Percentiles rank a stretch among this genome's conserved stretches.
Conservation (phyloP, 2,888 invertebrate species). For the Tetranychus piercei region DNA sequence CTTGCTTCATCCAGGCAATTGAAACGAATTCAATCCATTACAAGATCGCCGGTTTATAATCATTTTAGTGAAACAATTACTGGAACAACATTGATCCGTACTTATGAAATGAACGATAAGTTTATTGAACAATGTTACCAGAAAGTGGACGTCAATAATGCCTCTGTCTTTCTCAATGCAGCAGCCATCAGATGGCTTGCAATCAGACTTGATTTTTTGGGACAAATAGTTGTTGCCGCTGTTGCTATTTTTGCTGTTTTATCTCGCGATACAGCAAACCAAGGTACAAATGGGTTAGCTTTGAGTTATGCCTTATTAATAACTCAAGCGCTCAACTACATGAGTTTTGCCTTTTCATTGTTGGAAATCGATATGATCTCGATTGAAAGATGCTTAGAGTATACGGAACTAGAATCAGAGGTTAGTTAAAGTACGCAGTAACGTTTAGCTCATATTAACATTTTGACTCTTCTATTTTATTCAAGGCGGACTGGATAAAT, state of each 20-base stretch:
- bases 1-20: constrained; percentile 80
- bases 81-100: constrained; percentile 58
- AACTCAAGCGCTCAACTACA: constrained; percentile 85
- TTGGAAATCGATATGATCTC: constrained; percentile 94
- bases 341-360: constrained; percentile 86
- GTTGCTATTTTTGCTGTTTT: constrained; percentile 42
- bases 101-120: constrained; percentile 56
- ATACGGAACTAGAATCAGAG: constrained; percentile 33
- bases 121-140: constrained; percentile 72
- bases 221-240: constrained; percentile 41
- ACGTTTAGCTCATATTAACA: too few species aligned
- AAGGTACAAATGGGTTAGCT: constrained; percentile 39
- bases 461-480: too few species aligned
- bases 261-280: constrained; percentile 33
- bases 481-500: too few species aligned
- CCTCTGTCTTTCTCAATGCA: constrained; percentile 16
- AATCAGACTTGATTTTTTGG: constrained; percentile 37
- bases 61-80: constrained; percentile 79
- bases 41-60: constrained; percentile 85
- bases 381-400: constrained; percentile 89
- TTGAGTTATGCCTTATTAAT: constrained; percentile 39
- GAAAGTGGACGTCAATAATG: constrained; percentile 73
- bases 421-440: constrained; percentile 29
- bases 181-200: constrained; percentile 33
- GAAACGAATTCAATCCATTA: constrained; percentile 76